Evolutionary conservation across 2,113 vertebrate species (phyloP).

Genomic region (Menidia beryllina): DNA sequence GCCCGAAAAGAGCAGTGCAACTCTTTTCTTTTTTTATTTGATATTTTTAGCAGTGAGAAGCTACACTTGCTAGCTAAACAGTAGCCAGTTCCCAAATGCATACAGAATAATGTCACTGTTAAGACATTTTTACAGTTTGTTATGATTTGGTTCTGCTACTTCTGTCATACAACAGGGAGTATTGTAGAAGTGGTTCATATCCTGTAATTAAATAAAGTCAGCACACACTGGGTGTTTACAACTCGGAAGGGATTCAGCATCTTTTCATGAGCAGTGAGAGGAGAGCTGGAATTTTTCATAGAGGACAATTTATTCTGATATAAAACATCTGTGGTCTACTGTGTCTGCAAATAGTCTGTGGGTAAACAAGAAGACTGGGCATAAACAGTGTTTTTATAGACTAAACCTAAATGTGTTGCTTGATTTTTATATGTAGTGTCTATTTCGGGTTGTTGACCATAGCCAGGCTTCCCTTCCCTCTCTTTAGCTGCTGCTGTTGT

Average conservation of each 20-base stretch:
- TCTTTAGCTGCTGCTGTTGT: slow-evolving; percentile 74
- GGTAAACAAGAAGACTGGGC: slow-evolving; percentile 67
- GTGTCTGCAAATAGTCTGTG: slow-evolving; percentile 62
- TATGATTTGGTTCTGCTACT: slow-evolving; percentile 41
- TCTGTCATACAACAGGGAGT: slow-evolving; percentile 48
- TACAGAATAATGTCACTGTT: slow-evolving; percentile 46
- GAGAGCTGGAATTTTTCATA: slow-evolving; percentile 50
- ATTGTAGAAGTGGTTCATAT: slow-evolving; percentile 38
- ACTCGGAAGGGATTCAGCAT: slow-evolving; percentile 31
- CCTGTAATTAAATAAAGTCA: slow-evolving; percentile 58
- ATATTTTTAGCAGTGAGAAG: slow-evolving; percentile 61
- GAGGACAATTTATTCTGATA: slow-evolving; percentile 61
- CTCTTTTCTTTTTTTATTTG: slow-evolving; percentile 37
- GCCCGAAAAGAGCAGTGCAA: slow-evolving; percentile 39
- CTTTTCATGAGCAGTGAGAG: slow-evolving; percentile 12
- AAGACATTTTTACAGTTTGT: slow-evolving; percentile 56
- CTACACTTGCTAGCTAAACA: slow-evolving; percentile 54
- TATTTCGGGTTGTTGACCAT: slow-evolving; percentile 70
- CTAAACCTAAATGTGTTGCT: slow-evolving; percentile 61
- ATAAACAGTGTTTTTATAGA: slow-evolving; percentile 73
- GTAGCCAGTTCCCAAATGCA: slow-evolving; percentile 45
- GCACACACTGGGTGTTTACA: slow-evolving; percentile 58
- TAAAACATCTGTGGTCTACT: slow-evolving; percentile 50
- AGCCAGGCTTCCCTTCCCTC: slow-evolving; percentile 74
- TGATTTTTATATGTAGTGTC: slow-evolving; percentile 62